Evolutionary conservation across 1,140 invertebrate species (phyloP).

Genomic region (Reticulitermes speratus): DNA sequence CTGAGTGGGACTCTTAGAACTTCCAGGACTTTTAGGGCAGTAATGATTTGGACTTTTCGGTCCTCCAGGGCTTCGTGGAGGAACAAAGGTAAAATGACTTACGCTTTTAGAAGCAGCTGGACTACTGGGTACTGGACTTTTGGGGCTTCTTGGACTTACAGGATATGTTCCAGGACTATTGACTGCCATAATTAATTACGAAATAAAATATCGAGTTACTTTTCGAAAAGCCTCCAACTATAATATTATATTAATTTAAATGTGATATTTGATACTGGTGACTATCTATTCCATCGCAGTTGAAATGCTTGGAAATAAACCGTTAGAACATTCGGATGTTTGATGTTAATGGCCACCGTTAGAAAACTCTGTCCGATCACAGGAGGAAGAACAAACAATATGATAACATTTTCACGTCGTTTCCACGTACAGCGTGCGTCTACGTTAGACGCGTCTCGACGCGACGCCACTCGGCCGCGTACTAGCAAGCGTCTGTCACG

Average conservation of each 20-base stretch:
- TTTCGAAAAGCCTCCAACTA: too few species aligned
- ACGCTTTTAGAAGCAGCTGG: background rate
- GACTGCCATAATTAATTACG: background rate
- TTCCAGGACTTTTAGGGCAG: conserved; percentile 15
- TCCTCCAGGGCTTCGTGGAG: background rate
- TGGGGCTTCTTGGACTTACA: background rate
- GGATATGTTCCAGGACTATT: conserved; percentile 21
- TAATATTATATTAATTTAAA: too few species aligned
- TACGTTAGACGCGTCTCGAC: background rate
- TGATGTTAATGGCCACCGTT: too few species aligned
- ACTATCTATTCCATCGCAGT: too few species aligned
- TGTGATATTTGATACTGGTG: too few species aligned
- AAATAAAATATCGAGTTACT: background rate
- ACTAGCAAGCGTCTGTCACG: background rate
- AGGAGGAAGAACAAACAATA: background rate
- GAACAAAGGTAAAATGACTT: background rate
- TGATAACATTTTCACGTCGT: background rate
- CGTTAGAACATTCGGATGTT: too few species aligned
- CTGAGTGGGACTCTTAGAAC: background rate
- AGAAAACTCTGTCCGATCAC: background rate
- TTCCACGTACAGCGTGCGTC: background rate
- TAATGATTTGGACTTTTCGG: background rate
- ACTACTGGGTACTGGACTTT: background rate
- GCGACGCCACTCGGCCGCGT: background rate
- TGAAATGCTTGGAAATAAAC: too few species aligned